Conservation (phyloP, 2,888 invertebrate species). For the Autographa gamma region DNA sequence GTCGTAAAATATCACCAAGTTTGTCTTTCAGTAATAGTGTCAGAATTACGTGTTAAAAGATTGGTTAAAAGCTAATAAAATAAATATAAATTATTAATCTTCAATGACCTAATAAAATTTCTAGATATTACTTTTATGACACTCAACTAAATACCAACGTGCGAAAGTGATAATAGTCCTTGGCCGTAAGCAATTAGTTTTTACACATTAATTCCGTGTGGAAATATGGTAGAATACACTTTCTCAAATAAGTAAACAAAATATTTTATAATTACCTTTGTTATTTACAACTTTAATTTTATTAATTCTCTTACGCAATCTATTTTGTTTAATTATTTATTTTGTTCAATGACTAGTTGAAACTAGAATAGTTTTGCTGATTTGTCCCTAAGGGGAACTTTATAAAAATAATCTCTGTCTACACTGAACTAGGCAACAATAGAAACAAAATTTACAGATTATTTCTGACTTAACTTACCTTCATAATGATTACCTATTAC, state of each 20-base stretch:
- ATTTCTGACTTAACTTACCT: too few species aligned
- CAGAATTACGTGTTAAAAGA: background rate
- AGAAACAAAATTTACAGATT: background rate
- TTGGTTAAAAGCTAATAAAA: background rate
- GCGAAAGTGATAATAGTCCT: background rate
- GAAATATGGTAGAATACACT: background rate
- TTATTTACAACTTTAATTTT: background rate
- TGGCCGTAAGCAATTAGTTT: background rate
- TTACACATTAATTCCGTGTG: background rate
- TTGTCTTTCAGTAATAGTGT: background rate
- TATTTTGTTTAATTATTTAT: too few species aligned
- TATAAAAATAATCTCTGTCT: background rate
- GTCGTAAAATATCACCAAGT: slow-evolving; percentile 5
- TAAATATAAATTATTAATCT: background rate
- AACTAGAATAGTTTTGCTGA: background rate
- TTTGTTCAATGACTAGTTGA: too few species aligned
- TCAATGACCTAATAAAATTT: background rate
- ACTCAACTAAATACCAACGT: background rate
- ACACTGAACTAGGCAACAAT: background rate
- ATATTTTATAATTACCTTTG: background rate
- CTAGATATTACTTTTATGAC: background rate
- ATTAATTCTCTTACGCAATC: background rate
- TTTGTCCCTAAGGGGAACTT: too few species aligned
- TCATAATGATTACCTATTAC: too few species aligned
- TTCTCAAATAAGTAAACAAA: background rate